Base-by-base conservation (phyloP, 2,888 invertebrate species). In the Habrosyne pyritoides region DNA sequence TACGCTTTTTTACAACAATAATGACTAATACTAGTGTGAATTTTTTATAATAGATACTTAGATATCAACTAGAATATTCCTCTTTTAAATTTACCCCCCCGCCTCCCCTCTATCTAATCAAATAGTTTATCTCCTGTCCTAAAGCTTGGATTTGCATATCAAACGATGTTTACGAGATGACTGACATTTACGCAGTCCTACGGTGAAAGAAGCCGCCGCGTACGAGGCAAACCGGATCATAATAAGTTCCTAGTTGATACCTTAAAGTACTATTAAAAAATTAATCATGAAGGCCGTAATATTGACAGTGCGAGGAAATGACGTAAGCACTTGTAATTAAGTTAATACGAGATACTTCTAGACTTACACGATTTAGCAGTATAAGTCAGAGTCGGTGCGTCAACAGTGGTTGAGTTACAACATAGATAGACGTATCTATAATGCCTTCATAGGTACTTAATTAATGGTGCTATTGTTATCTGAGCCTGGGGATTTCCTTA, bases 141-240 rank as follows among this genome's bases (percentile, higher is more conserved):
- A 21, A 10, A 24, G n/a, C 46, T n/a, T 21, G 21, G 46, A 42
- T 52, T 46, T 22, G 36, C 14, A 46, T 53, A 42, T 50, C 18
- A 14, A 22, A 52, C 42, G 53, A 48, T 18, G 56, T 63, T 59
- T 59, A 60, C 53, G 53, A 55, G 53, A n/a, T n/a, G n/a, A 53
- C 42, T 55, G 56, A 47, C 57, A 63, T 57, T 53, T 50, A 28
- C n/a, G 21, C 7, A 50, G 50, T 28, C 18, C 28, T 50, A 50
- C 14, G 54, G 70, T 70, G 73, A 73, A 70, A 73, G 67, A 71
- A 59, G 56, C 47, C 58, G 51, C 46, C 58, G 48, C 42, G 48
- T 51, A 55, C 73, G 66, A 73, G 73, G 73, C 60, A 53, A 73
- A 71, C 73, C 60, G 55, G 69, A 60, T 54, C 63, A 56, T 26